Evolutionary conservation across 1,140 invertebrate species (phyloP).

Genomic region (Drosophila malerkotliana): DNA sequence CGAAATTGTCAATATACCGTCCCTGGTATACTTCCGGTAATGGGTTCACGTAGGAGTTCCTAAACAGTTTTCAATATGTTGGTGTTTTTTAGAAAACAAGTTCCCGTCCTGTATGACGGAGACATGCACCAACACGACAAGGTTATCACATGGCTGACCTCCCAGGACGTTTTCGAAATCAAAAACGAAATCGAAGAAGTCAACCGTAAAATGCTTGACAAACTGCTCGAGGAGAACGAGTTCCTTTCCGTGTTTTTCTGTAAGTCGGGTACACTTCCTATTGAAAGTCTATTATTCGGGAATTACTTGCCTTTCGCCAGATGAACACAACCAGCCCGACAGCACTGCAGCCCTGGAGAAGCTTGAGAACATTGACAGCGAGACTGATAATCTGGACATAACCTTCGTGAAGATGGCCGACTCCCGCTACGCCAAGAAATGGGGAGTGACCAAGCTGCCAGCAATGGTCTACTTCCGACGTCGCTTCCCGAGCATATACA

Average conservation of each 20-base stretch:
- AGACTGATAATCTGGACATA: conserved; percentile 97
- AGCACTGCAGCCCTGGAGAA: conserved; percentile 92
- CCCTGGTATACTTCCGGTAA: conserved; percentile 93
- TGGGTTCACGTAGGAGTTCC: not conserved
- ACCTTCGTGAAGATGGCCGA: conserved; percentile 98
- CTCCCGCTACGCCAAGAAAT: conserved; percentile 95
- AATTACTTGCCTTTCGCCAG: conserved; percentile 84
- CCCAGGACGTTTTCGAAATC: conserved; percentile 97
- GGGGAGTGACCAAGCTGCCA: conserved; percentile 96
- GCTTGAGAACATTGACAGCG: conserved; percentile 95
- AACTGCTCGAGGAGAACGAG: conserved; percentile 96
- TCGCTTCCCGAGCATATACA: conserved; percentile 96
- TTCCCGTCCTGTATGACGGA: conserved; percentile 95
- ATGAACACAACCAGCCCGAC: conserved; percentile 91
- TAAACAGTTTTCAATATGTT: not conserved
- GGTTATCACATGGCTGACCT: conserved; percentile 94
- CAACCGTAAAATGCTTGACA: conserved; percentile 97
- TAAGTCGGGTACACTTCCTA: conserved; percentile 85
- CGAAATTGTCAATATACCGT: conserved; percentile 92
- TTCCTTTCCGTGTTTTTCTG: conserved; percentile 98
- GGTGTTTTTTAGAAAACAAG: conserved; percentile 87
- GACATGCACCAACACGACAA: conserved; percentile 94
- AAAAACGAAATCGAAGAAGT: conserved; percentile 99
- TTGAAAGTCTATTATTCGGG: not conserved
- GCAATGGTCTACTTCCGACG: conserved; percentile 97